A percentile compares a stretch with the other conserved stretches of the same genome.
phyloP scores from a whole-genome alignment of 2,113 vertebrate genomes.

The Cheilinus undulatus region DNA sequence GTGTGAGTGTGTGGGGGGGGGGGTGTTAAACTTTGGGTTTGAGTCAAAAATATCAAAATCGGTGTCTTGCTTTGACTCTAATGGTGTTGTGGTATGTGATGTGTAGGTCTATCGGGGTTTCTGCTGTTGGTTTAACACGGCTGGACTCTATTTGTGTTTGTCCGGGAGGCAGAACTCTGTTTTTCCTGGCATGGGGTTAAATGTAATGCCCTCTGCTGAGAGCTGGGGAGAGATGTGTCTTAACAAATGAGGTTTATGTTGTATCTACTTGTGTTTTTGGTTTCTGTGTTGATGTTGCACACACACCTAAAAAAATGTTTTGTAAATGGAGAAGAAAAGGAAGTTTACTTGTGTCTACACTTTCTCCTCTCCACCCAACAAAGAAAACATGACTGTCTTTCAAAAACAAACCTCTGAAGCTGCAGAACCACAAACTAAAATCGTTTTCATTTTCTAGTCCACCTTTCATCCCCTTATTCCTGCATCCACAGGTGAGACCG shows the following conservation, averaged over 20 bases:
- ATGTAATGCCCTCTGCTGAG: conserved; percentile 35
- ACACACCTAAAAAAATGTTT: not conserved
- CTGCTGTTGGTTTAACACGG: conserved; percentile 61
- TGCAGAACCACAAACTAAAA: conserved; percentile 3
- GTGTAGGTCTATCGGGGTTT: conserved; percentile 44
- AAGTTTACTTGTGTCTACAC: not conserved
- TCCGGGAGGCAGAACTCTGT: conserved; percentile 52
- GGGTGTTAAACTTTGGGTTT: conserved; percentile 11
- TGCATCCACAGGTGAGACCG: conserved; percentile 52
- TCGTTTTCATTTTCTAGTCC: not conserved
- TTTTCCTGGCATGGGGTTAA: conserved; percentile 60
- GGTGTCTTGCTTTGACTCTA: conserved; percentile 24
- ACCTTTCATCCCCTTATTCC: conserved; percentile 7
- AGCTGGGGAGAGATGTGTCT: conserved; percentile 11
- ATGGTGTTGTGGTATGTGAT: conserved; percentile 50
- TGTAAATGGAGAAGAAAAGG: not conserved
- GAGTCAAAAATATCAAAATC: conserved; percentile 44
- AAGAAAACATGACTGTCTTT: conserved; percentile 27
- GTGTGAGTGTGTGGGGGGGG: no score
- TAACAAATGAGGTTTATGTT: conserved; percentile 41
- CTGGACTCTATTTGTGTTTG: conserved; percentile 64
- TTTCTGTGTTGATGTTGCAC: no score
- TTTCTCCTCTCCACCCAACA: not conserved
- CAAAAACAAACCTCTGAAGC: conserved; percentile 38
- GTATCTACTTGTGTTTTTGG: conserved; percentile 1